Evolutionary conservation across 2,888 invertebrate species (phyloP), one percentile per base, ranked within the genome.

Genomic region (Anagyrus pseudococci): DNA sequence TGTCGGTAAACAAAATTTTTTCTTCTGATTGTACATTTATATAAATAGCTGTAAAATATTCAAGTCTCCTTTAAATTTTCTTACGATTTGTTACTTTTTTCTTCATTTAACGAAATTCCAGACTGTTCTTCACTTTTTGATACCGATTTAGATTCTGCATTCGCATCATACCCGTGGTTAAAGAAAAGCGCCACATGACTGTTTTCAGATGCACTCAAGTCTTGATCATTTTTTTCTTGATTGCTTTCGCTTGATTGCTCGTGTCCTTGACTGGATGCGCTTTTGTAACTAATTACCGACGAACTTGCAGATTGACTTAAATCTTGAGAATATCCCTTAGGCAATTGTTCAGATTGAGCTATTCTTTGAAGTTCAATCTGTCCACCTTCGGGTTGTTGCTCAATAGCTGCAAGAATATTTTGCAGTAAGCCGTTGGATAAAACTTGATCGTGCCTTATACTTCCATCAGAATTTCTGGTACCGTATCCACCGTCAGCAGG

Each of bases 391-490:
- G 91, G 90, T 67, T 92, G 89, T 67, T 92, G 88, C 74, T 93
- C 93, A 50, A 93, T 92, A 0, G 93, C 93, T 65, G 90, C 88
- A 2, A 94, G 78, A 59, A 94, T 92, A 55, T 92, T 91, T 75
- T 93, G 92, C 1, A 93, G 78, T 0, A 94, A 82, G 1, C 90
- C 92, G 74, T 92, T 89, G 0, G 92, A 92, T 0, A 93, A 79
- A 0, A 93, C 84, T 76, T 92, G 90, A 15, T 90, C 89, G 71
- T 93, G 93, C 13, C 82, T 80, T 54, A 91, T 87, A 22, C 74
- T 84, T 68, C 84, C 83, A 8, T 83, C 82, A 4, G 81, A 82
- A 20, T 80, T 78, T 66, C 84, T 83, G 0, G 84, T 83, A 68
- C 76, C 83, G 0, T 78, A 72, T 73, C 81, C 75, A 13, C 85